Evolutionary conservation across 2,113 vertebrate species (phyloP).

Genomic region (Lagopus muta): DNA sequence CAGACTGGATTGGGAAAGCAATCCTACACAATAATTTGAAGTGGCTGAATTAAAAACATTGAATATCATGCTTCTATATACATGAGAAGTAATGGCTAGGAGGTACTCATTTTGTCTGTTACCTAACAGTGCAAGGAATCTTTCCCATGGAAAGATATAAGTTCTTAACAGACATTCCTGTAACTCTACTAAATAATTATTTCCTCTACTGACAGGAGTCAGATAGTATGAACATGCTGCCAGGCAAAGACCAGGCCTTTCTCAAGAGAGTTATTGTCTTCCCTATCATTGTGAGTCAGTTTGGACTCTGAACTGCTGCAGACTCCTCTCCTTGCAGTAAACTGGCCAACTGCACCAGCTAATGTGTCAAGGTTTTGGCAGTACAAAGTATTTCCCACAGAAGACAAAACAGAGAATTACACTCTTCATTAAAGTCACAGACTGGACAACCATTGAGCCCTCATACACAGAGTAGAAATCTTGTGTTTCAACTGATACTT

Average conservation of each 20-base stretch:
- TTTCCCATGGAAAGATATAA: background rate
- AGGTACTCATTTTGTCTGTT: background rate
- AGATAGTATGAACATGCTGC: conserved; percentile 20
- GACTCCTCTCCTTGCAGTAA: background rate
- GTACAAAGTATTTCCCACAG: conserved; percentile 5
- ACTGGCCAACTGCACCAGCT: conserved; percentile 8
- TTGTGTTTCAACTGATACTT: background rate
- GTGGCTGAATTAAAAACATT: conserved; percentile 38
- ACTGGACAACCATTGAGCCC: background rate
- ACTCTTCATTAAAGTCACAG: conserved; percentile 19
- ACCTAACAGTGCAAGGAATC: background rate
- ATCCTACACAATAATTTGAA: conserved; percentile 34
- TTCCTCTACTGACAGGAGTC: background rate
- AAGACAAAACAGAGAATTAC: background rate
- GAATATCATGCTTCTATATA: background rate
- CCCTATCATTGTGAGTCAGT: conserved; percentile 8
- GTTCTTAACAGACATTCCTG: background rate
- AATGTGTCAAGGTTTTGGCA: conserved; percentile 51
- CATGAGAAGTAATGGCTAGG: background rate
- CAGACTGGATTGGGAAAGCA: conserved; percentile 50
- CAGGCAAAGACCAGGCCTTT: background rate
- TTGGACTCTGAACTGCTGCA: background rate
- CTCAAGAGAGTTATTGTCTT: background rate
- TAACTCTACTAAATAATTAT: background rate
- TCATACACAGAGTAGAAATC: background rate